phyloP scores from a whole-genome alignment of 2,888 invertebrate species.

The Ischnura elegans region DNA sequence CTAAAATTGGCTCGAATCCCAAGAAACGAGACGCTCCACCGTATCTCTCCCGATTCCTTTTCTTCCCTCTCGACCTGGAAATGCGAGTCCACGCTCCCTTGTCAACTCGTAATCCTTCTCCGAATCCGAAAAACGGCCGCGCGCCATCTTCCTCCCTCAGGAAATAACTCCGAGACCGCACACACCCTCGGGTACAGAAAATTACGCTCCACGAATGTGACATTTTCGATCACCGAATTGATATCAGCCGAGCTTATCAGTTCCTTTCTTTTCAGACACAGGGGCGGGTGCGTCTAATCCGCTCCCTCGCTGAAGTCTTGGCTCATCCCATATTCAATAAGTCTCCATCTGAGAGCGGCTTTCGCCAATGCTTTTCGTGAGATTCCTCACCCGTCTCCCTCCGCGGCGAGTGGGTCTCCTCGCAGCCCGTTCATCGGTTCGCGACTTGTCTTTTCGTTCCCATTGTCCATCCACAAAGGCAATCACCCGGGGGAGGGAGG shows the following conservation, averaged over 20 bases:
- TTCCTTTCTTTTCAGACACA: too few species aligned
- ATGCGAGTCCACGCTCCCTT: not conserved
- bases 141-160: not conserved
- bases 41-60: not conserved
- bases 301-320: too few species aligned
- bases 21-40: not conserved
- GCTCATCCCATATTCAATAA: too few species aligned
- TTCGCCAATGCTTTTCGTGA: too few species aligned
- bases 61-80: not conserved
- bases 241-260: not conserved
- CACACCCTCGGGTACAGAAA: not conserved
- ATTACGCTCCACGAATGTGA: not conserved
- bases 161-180: not conserved
- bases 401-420: not conserved
- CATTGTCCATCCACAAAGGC: conserved; percentile 31
- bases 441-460: conserved; percentile 38
- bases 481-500: not conserved
- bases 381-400: not conserved
- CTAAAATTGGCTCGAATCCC: not conserved
- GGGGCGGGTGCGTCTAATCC: too few species aligned
- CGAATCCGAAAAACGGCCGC: not conserved
- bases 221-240: not conserved
- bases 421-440: not conserved
- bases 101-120: not conserved
- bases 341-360: too few species aligned